These are phyloP conservation scores for Athalia rosae DNA, from an alignment of 2,888 invertebrate genomes.

Conservation along the genomic window DNA sequence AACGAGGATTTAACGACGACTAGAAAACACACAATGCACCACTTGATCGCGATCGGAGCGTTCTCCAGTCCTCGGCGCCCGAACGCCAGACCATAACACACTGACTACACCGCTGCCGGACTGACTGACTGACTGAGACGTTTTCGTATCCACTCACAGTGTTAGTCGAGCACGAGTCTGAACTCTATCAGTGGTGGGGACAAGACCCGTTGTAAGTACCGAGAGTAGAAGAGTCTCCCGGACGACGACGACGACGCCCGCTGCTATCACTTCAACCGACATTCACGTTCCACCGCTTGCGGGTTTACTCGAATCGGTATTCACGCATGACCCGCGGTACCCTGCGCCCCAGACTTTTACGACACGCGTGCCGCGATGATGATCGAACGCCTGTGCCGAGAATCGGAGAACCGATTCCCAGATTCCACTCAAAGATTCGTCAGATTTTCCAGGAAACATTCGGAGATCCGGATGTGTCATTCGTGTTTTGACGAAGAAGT, in stretches of 20 bases:
- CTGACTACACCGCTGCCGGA: slow-evolving; percentile 29
- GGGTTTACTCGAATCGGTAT: background rate
- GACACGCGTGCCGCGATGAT: no score
- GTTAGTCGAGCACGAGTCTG: background rate
- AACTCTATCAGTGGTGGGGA: background rate
- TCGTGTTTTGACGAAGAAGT: no score
- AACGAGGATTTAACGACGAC: background rate
- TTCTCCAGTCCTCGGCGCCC: background rate
- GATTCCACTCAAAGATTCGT: background rate
- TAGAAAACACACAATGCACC: background rate
- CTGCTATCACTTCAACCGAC: slow-evolving; percentile 30
- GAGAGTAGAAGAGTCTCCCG: background rate
- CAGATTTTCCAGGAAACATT: no score
- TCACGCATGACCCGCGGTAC: slow-evolving; percentile 27
- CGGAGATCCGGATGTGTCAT: no score
- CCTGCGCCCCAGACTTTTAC: background rate
- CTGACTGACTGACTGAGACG: slow-evolving; percentile 22
- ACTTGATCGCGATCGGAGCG: background rate
- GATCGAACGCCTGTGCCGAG: background rate
- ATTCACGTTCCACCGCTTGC: background rate
- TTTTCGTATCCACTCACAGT: slow-evolving; percentile 9
- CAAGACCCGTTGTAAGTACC: slow-evolving; percentile 33
- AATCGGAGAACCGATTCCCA: background rate
- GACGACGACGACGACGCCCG: background rate
- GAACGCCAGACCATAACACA: slow-evolving; percentile 39